phyloP scores from a whole-genome alignment of 2,113 vertebrate species.

The Zosterops japonicus region DNA sequence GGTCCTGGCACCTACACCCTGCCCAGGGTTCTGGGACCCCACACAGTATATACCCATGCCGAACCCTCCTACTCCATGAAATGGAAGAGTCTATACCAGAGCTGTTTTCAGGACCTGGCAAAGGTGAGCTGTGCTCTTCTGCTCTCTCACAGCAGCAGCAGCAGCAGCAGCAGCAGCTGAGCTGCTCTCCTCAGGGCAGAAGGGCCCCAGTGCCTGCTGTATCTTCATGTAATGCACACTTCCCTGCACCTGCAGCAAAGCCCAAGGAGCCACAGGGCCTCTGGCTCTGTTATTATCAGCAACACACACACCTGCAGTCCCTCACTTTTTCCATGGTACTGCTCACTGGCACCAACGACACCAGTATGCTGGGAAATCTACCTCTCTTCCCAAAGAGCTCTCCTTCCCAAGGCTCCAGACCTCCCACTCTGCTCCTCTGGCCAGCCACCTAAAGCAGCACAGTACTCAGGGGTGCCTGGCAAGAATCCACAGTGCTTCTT shows the following conservation, averaged over 20 bases:
- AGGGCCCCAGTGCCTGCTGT: fast-evolving
- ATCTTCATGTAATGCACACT: fast-evolving
- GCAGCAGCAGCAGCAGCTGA: neutral
- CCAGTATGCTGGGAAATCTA: neutral
- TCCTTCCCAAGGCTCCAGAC: neutral
- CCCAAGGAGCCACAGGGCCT: neutral
- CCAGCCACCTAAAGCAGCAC: neutral
- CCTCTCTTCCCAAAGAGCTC: neutral
- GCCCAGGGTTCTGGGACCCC: neutral
- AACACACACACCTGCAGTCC: neutral
- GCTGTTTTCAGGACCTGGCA: neutral
- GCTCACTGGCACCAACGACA: fast-evolving
- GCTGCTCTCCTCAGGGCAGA: neutral
- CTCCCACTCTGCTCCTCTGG: neutral
- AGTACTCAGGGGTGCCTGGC: fast-evolving
- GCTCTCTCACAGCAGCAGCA: neutral
- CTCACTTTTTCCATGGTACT: neutral
- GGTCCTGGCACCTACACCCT: neutral
- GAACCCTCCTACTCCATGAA: neutral
- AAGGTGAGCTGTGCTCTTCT: neutral
- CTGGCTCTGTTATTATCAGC: neutral
- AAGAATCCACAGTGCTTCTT: neutral
- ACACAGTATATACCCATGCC: neutral
- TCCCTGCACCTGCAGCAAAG: neutral
- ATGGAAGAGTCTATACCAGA: neutral